Percentiles rank a stretch among this genome's conserved stretches.
Conservation (phyloP, 1,140 invertebrate species). For the Pseudoatta argentina region DNA sequence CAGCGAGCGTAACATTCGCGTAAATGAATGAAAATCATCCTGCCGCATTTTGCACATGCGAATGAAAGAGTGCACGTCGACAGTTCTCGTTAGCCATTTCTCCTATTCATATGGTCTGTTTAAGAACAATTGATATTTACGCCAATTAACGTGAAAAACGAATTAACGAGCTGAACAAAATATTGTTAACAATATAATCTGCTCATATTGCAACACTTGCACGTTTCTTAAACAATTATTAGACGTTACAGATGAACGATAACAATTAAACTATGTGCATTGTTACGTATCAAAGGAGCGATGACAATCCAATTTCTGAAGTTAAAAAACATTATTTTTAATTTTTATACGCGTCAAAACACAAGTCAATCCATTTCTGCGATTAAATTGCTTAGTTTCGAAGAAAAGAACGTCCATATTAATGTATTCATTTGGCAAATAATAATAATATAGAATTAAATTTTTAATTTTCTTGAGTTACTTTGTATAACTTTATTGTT, state of each 20-base stretch:
- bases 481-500: too few relatives aligned
- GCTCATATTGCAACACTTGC: not conserved
- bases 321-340: too few relatives aligned
- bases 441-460: too few relatives aligned
- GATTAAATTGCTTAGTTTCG: too few relatives aligned
- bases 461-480: too few relatives aligned
- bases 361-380: too few relatives aligned
- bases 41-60: constrained; percentile 3
- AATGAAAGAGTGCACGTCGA: constrained; percentile 2
- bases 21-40: constrained; percentile 49
- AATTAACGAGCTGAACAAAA: constrained; percentile 35
- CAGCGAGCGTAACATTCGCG: not conserved
- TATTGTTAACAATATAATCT: not conserved
- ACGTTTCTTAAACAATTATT: not conserved
- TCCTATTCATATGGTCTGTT: not conserved
- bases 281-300: too few relatives aligned
- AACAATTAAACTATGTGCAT: not conserved
- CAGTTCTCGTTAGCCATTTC: constrained; percentile 36
- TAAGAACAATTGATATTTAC: constrained; percentile 29
- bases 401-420: too few relatives aligned
- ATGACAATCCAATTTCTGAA: too few relatives aligned
- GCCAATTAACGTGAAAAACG: constrained; percentile 23
- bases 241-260: not conserved
- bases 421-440: too few relatives aligned
- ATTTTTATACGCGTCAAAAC: too few relatives aligned